These are phyloP conservation scores for Chloroclysta siterata DNA, from an alignment of 2,888 invertebrate genomes.

Conservation along the genomic window DNA sequence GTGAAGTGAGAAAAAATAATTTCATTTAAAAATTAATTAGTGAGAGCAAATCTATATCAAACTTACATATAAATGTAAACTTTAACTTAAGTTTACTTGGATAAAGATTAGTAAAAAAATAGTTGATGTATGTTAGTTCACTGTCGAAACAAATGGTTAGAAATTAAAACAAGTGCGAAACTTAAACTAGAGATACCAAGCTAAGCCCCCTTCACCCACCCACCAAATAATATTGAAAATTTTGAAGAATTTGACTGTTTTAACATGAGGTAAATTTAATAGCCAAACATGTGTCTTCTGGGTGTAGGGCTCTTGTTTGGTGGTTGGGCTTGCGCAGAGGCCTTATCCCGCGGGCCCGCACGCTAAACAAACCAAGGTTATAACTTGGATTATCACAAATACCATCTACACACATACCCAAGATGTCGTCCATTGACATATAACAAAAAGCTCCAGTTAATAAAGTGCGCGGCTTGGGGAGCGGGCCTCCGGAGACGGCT, in stretches of 20 bases:
- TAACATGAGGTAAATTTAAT: constrained; percentile 36
- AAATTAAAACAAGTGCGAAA: constrained; percentile 15
- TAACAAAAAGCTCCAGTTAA: constrained; percentile 29
- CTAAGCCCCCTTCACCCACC: constrained; percentile 86
- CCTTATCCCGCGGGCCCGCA: constrained; percentile 81
- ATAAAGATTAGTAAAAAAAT: too few species aligned
- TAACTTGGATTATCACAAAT: constrained; percentile 61
- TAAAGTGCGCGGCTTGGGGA: constrained; percentile 76
- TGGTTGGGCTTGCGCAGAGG: constrained; percentile 84
- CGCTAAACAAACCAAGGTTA: constrained; percentile 62
- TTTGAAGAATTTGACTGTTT: constrained; percentile 53
- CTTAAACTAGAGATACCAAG: constrained; percentile 79
- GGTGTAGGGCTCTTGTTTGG: constrained; percentile 85
- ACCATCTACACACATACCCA: constrained; percentile 50
- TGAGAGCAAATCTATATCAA: too few species aligned
- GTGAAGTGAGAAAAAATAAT: not conserved
- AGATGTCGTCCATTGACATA: constrained; percentile 46
- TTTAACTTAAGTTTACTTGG: too few species aligned
- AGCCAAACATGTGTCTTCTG: constrained; percentile 67
- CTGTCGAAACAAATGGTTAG: constrained; percentile 18
- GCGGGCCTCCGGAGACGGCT: constrained; percentile 83
- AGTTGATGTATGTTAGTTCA: not conserved
- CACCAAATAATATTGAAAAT: constrained; percentile 78
- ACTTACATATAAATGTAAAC: too few species aligned
- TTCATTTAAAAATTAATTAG: not conserved